These are phyloP conservation scores for Physeter macrocephalus DNA, from an alignment of 2,113 vertebrate species.

Conservation along the genomic window DNA sequence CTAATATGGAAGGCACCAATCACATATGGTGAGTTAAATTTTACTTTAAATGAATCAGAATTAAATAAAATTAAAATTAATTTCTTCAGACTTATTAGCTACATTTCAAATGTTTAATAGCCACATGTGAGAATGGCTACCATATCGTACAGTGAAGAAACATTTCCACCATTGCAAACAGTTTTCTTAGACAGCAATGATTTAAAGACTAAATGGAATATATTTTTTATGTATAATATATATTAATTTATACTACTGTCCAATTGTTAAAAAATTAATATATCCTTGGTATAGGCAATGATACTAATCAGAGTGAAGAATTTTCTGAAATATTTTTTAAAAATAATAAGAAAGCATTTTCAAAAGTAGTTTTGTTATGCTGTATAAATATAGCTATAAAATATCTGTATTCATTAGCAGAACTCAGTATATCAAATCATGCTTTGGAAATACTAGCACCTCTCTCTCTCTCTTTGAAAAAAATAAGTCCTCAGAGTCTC, in stretches of 20 bases:
- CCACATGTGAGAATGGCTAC: neutral
- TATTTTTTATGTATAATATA: neutral
- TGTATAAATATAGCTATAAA: constrained; percentile 52
- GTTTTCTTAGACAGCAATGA: neutral
- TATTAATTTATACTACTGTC: neutral
- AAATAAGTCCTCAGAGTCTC: neutral
- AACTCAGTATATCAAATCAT: constrained; percentile 68
- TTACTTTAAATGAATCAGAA: neutral
- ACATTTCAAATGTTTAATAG: neutral
- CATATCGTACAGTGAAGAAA: neutral
- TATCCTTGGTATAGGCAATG: neutral
- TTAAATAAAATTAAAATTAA: neutral
- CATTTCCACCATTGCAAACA: neutral
- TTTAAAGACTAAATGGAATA: neutral
- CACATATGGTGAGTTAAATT: neutral
- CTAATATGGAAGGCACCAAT: neutral
- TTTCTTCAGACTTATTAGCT: neutral
- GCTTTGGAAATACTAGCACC: constrained; percentile 48
- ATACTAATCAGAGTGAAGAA: neutral
- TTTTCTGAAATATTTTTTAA: neutral
- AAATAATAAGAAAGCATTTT: constrained; percentile 2
- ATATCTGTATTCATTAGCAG: constrained; percentile 55
- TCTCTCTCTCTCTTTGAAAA: constrained; percentile 40
- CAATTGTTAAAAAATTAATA: neutral
- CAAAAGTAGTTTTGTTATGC: neutral